These are phyloP conservation scores for Macaca fascicularis DNA, from an alignment of 2,113 vertebrate genomes.

Conservation along the genomic window T2T-MFA8v1.1 NC_088376.1:40752001-40752500, in stretches of 20 bases:
- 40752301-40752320: constrained; percentile 91
- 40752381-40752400: constrained; percentile 91
- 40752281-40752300: constrained; percentile 91
- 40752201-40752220: constrained; percentile 81
- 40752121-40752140: constrained; percentile 88
- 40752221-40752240: constrained; percentile 89
- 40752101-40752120: constrained; percentile 91
- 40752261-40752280: constrained; percentile 90
- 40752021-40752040: constrained; percentile 87
- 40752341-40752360: constrained; percentile 90
- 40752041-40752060: constrained; percentile 90
- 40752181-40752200: constrained; percentile 79
- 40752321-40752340: constrained; percentile 91
- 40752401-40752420: constrained; percentile 89
- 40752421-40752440: constrained; percentile 89
- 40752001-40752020: constrained; percentile 81
- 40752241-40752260: constrained; percentile 89
- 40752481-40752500: constrained; percentile 91
- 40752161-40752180: constrained; percentile 84
- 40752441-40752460: constrained; percentile 89
- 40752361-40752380: constrained; percentile 91
- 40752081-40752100: constrained; percentile 88
- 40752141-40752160: constrained; percentile 89
- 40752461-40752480: constrained; percentile 91
- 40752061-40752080: constrained; percentile 86